Base-by-base conservation (phyloP, 2,797 vertebrate species). In the Pangasius krempfi region DNA sequence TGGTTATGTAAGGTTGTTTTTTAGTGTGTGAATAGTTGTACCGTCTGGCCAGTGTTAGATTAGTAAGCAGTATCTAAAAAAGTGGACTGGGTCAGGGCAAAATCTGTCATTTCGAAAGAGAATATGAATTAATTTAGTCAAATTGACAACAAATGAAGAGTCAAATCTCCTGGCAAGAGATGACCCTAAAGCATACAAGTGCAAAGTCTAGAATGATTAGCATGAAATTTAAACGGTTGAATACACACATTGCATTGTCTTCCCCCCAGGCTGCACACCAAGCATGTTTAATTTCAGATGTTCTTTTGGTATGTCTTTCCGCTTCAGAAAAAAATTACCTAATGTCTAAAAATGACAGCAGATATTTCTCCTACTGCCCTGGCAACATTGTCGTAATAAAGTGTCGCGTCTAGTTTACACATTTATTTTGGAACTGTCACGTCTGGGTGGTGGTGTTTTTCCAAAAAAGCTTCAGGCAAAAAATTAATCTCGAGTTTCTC, bases 361-460 rank as follows among this genome's bases (percentile, higher is more conserved):
- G 47, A 58, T 66, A 66, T 82, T 75, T 62, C 33, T 85, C 44
- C n/a, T 70, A 20, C 40, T 58, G 78, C 78, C 37, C 58, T 37
- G 87, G 58, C 79, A 60, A 44, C 79, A 62, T 88, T 30, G 27
- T 86, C 50, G 44, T 79, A 52, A 44, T 54, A 37, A 73, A 56
- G 80, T 87, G 81, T 81, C 75, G 22, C 10, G 52, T 85, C 66
- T 87, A 56, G 56, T 88, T 90, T 84, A 50, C 84, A 60, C 68
- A 27, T 90, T 76, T 82, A 90, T 80, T 87, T 90, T 85, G 50
- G 56, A 75, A 70, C 47, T 6, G 27, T 80, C 78, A 62, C 25
- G 47, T 54, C 37, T 82, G 86, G 20, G 12, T n/a, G 87, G 16
- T 12, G 52, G 40, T 75, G 87, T 33, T 50, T 54, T 79, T 27